Conservation (phyloP, 2,113 vertebrate species). For the Trichomycterus rosablanca region DNA sequence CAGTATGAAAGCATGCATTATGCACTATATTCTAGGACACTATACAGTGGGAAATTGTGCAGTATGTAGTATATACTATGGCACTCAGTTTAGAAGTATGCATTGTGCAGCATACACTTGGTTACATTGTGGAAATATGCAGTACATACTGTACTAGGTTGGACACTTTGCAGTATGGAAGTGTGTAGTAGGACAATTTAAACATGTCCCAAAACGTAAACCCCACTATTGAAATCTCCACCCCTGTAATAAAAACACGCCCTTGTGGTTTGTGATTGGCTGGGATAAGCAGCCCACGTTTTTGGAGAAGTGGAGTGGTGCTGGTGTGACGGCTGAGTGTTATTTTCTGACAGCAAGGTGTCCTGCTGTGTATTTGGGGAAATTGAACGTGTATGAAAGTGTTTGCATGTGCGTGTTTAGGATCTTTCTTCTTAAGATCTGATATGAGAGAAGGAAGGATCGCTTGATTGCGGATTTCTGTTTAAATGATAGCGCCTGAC, state of each 20-base stretch:
- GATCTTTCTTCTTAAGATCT: background rate
- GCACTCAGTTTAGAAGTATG: too few species aligned
- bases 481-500: conserved; percentile 7
- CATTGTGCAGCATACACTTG: too few species aligned
- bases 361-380: background rate
- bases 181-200: too few species aligned
- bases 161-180: too few species aligned
- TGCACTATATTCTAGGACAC: too few species aligned
- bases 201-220: too few species aligned
- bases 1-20: too few species aligned
- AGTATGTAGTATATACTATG: too few species aligned
- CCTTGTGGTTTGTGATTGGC: background rate
- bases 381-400: conserved; percentile 35
- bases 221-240: too few species aligned
- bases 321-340: background rate
- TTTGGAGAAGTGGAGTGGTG: background rate
- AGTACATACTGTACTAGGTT: too few species aligned
- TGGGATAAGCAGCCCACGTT: background rate
- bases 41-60: too few species aligned
- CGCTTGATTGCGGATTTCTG: background rate
- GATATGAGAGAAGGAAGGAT: background rate
- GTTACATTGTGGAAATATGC: too few species aligned
- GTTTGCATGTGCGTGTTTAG: conserved; percentile 1
- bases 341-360: conserved; percentile 1
- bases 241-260: background rate